Conservation (phyloP, 2,888 invertebrate species). For the Rhabditoides inermis region DNA sequence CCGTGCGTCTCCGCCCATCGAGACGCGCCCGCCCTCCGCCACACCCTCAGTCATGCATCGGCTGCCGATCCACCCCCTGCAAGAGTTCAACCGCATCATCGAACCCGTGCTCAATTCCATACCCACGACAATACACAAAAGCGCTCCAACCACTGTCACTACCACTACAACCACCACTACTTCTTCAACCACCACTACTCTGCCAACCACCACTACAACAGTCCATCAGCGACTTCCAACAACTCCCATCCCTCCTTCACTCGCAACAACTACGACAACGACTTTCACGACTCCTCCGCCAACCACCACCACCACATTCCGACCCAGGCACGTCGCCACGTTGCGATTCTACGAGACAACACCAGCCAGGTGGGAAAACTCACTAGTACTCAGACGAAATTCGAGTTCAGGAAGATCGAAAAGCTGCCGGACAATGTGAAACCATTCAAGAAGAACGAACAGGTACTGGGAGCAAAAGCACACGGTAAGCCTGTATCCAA, state of each 20-base stretch:
- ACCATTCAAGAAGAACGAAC: not conserved
- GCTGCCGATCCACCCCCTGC: too few species aligned
- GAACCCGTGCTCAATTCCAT: too few species aligned
- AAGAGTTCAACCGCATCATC: too few species aligned
- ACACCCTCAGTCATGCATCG: too few species aligned
- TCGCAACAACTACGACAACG: not conserved
- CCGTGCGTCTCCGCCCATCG: too few species aligned
- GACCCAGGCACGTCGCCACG: not conserved
- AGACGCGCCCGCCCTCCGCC: too few species aligned
- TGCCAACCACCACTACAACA: not conserved
- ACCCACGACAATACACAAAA: too few species aligned
- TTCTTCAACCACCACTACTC: not conserved
- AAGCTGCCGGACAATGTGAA: slow-evolving; percentile 2
- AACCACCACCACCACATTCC: slow-evolving; percentile 7
- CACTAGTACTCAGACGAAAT: not conserved
- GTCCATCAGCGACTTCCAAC: not conserved
- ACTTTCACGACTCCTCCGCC: not conserved
- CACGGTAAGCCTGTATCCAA: too few species aligned
- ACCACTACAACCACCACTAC: not conserved
- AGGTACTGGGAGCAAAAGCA: not conserved
- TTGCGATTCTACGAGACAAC: not conserved
- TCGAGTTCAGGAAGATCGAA: slow-evolving; percentile 1
- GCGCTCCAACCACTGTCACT: not conserved
- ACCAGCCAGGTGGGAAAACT: not conserved
- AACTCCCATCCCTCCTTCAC: not conserved